Percentiles rank a stretch among this genome's conserved stretches.
phyloP scores from a whole-genome alignment of 2,797 vertebrate species.

The Rachycentron canadum region DNA sequence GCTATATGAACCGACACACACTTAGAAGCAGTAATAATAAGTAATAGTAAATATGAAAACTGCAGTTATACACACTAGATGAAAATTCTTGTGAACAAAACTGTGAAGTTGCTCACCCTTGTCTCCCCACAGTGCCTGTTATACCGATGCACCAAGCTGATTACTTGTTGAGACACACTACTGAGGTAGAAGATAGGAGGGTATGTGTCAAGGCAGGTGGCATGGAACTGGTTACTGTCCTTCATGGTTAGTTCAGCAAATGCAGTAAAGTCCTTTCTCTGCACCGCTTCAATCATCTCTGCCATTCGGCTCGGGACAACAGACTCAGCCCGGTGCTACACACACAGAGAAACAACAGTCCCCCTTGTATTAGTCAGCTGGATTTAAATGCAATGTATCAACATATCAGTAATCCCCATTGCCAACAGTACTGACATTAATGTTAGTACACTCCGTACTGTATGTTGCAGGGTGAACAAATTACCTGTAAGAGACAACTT shows the following conservation, averaged over 20 bases:
- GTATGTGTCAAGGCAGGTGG: conserved; percentile 97
- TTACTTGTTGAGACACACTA: conserved; percentile 88
- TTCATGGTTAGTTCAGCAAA: conserved; percentile 95
- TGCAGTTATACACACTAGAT: not conserved
- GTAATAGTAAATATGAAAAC: not conserved
- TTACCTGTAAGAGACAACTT: conserved; percentile 91
- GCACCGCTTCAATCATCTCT: conserved; percentile 88
- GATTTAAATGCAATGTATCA: not conserved
- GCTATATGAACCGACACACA: not conserved
- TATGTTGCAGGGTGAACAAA: not conserved
- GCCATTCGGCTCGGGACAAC: conserved; percentile 90
- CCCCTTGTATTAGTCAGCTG: not conserved
- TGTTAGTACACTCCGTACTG: not conserved
- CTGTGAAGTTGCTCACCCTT: conserved; percentile 82
- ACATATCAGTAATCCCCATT: not conserved
- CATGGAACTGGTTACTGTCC: conserved; percentile 98
- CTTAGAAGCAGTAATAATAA: not conserved
- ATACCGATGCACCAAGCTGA: conserved; percentile 90
- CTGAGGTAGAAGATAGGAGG: conserved; percentile 97
- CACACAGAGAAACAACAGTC: conserved; percentile 3
- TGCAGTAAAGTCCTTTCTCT: conserved; percentile 86
- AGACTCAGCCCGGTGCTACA: conserved; percentile 89
- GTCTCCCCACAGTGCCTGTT: conserved; percentile 88
- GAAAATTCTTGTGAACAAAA: not conserved
- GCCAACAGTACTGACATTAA: not conserved